phyloP scores from a whole-genome alignment of 2,113 vertebrate species.

The Picathartes gymnocephalus region DNA sequence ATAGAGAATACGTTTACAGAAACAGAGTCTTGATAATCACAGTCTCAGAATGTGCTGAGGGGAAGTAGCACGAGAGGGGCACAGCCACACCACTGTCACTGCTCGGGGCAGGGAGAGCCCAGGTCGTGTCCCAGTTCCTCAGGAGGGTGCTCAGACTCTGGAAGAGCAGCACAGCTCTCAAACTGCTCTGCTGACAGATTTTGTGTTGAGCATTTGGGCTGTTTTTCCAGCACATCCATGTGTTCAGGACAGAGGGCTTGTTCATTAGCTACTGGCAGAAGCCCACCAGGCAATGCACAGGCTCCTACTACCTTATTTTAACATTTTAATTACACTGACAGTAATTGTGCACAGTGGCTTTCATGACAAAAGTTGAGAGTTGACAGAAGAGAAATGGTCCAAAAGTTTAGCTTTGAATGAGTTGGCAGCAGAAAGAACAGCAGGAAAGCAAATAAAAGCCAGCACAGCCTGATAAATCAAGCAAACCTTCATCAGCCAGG shows the following conservation, averaged over 20 bases:
- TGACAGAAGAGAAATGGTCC: not conserved
- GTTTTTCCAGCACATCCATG: not conserved
- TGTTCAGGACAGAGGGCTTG: not conserved
- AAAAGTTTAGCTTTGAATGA: not conserved
- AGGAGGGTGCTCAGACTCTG: rapidly evolving
- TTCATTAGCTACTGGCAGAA: not conserved
- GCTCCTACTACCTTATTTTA: not conserved
- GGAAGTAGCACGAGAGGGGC: rapidly evolving
- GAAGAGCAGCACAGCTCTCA: rapidly evolving
- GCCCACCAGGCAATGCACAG: not conserved
- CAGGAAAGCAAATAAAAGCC: not conserved
- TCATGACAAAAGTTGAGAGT: not conserved
- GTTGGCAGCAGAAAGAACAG: not conserved
- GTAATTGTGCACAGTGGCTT: not conserved
- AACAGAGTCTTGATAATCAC: not conserved
- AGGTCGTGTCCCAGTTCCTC: rapidly evolving
- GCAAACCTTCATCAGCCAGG: not conserved
- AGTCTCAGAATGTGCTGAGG: not conserved
- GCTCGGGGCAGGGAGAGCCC: not conserved
- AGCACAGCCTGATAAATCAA: not conserved
- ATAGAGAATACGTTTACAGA: not conserved
- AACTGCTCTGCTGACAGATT: not conserved
- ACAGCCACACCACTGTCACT: rapidly evolving
- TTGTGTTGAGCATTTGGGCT: not conserved
- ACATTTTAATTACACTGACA: not conserved